Conservation (phyloP, 2,797 vertebrate species). For the Protosalanx chinensis region DNA sequence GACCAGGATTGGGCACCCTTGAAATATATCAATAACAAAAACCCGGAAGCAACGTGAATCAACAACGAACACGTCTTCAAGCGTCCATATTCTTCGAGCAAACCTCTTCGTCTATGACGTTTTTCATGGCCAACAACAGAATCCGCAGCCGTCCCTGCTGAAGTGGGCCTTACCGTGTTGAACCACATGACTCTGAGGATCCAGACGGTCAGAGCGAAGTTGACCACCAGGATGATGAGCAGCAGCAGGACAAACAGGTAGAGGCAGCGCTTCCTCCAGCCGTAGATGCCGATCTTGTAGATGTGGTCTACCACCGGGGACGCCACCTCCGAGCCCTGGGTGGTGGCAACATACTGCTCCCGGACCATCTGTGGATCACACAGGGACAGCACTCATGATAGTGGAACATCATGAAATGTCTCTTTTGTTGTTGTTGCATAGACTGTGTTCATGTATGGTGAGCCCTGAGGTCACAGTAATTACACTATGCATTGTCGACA, state of each 20-base stretch:
- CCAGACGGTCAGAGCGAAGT: conserved; percentile 93
- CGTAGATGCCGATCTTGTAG: conserved; percentile 94
- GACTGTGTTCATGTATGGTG: neutral
- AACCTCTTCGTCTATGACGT: too few relatives aligned
- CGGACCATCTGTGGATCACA: conserved; percentile 82
- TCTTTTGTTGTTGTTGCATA: neutral
- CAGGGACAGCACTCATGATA: neutral
- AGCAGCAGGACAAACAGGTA: conserved; percentile 91
- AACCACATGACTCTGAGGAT: conserved; percentile 97
- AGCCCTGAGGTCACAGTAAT: neutral
- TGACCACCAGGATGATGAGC: conserved; percentile 86
- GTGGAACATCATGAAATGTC: neutral
- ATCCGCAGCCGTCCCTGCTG: neutral
- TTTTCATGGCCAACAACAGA: neutral
- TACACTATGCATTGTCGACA: too few relatives aligned
- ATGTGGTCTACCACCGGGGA: conserved; percentile 65
- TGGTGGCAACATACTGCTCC: conserved; percentile 84
- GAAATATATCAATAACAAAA: too few relatives aligned
- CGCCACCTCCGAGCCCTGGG: conserved; percentile 75
- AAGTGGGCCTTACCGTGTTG: conserved; percentile 75
- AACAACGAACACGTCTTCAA: too few relatives aligned
- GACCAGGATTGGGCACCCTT: too few relatives aligned
- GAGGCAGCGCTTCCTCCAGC: conserved; percentile 96
- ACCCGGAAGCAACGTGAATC: too few relatives aligned
- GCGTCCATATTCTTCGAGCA: too few relatives aligned